Evolutionary conservation across 2,888 invertebrate species (phyloP).

Genomic region (Drosophila anceps): DNA sequence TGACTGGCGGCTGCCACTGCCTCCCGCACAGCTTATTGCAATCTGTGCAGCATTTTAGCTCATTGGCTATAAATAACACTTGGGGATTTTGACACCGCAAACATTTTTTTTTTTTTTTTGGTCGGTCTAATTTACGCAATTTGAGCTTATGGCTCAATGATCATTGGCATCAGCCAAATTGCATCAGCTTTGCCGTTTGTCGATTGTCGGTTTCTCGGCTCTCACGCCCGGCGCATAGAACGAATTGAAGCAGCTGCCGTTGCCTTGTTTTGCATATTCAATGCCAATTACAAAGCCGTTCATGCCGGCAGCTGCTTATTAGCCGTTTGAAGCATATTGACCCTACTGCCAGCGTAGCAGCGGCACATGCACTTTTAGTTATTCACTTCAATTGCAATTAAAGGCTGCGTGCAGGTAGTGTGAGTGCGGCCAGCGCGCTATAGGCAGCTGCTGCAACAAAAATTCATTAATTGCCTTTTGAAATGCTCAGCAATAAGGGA

Average conservation of each 20-base stretch:
- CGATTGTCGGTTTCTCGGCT: constrained; percentile 19
- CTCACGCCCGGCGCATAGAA: constrained; percentile 29
- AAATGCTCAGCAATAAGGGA: constrained; percentile 6
- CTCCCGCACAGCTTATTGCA: neutral
- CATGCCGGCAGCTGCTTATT: constrained; percentile 29
- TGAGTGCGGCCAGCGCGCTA: no score
- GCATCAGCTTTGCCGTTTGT: constrained; percentile 39
- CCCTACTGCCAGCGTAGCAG: neutral
- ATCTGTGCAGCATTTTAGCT: constrained; percentile 8
- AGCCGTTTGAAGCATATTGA: constrained; percentile 13
- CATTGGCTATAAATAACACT: constrained; percentile 57
- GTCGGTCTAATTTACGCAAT: constrained; percentile 22
- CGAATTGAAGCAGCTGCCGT: neutral
- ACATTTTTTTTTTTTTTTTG: constrained; percentile 22
- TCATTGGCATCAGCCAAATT: constrained; percentile 36
- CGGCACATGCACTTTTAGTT: neutral
- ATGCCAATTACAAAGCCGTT: constrained; percentile 28
- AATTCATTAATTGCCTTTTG: constrained; percentile 26
- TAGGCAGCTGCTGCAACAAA: constrained; percentile 16
- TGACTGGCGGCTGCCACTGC: neutral
- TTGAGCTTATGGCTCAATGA: constrained; percentile 22
- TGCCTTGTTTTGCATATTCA: constrained; percentile 41
- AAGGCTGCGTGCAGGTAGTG: neutral
- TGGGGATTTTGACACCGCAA: constrained; percentile 31
- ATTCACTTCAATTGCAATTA: constrained; percentile 14